Evolutionary conservation across 1,140 invertebrate genomes (phyloP).

Genomic region (Bombus fervidus): DNA sequence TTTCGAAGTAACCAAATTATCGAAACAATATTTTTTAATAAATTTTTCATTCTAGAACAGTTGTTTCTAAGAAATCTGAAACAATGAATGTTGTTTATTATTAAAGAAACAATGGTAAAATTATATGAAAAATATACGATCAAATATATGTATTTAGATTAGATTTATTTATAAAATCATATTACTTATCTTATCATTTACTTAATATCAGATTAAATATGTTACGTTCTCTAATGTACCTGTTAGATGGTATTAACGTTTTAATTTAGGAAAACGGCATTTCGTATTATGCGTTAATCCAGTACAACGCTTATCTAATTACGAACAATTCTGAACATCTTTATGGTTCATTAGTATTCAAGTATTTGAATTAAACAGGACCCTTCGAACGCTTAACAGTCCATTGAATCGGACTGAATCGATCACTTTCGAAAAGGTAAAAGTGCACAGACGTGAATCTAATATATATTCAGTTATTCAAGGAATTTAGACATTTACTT

Average conservation of each 20-base stretch:
- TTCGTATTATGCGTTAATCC: neutral
- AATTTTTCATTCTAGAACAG: too few relatives aligned
- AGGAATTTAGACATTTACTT: neutral
- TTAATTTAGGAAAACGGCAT: neutral
- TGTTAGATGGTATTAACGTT: too few relatives aligned
- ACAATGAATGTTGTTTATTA: too few relatives aligned
- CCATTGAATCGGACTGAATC: slow-evolving; percentile 17
- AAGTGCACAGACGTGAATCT: neutral
- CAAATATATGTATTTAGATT: too few relatives aligned
- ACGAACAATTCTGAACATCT: neutral
- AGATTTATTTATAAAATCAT: too few relatives aligned
- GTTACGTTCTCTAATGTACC: too few relatives aligned
- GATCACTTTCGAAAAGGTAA: neutral
- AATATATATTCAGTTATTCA: slow-evolving; percentile 23
- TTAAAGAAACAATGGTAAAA: too few relatives aligned
- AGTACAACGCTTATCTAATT: neutral
- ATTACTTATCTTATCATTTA: too few relatives aligned
- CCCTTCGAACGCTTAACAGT: neutral
- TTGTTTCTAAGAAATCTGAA: too few relatives aligned
- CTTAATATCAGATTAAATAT: too few relatives aligned
- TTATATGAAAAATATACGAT: too few relatives aligned
- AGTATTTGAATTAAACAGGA: slow-evolving; percentile 14
- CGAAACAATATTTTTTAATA: neutral
- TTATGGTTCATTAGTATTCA: slow-evolving; percentile 23
- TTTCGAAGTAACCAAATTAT: neutral